Evolutionary conservation across 2,888 invertebrate genomes (phyloP).

Genomic region (Monoplex corrugatus): DNA sequence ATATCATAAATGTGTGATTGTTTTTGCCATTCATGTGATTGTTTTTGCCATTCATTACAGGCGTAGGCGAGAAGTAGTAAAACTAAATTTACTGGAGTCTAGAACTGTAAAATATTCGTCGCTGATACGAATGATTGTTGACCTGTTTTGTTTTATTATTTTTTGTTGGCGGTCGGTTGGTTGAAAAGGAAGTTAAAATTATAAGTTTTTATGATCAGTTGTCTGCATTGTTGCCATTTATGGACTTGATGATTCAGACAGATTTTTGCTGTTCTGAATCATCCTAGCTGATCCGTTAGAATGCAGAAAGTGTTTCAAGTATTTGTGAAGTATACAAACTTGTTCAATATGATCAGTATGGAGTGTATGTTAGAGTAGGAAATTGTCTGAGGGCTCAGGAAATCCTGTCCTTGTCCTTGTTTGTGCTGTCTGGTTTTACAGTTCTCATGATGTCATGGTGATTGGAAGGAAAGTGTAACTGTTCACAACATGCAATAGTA

Average conservation of each 20-base stretch:
- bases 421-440: background rate
- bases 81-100: no score
- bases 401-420: background rate
- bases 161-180: no score
- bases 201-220: no score
- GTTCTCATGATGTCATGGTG: background rate
- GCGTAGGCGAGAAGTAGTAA: no score
- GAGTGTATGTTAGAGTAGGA: background rate
- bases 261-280: background rate
- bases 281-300: background rate
- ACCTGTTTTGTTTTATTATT: no score
- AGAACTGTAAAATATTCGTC: no score
- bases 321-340: background rate
- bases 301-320: background rate
- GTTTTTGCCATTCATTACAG: no score
- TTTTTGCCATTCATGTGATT: no score
- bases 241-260: background rate
- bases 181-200: no score
- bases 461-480: background rate
- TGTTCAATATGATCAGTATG: background rate
- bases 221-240: no score
- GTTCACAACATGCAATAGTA: background rate
- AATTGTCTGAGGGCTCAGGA: background rate
- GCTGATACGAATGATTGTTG: no score
- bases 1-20: no score